Evolutionary conservation across 2,888 invertebrate species (phyloP).

Genomic region (Drosophila mercatorum): DNA sequence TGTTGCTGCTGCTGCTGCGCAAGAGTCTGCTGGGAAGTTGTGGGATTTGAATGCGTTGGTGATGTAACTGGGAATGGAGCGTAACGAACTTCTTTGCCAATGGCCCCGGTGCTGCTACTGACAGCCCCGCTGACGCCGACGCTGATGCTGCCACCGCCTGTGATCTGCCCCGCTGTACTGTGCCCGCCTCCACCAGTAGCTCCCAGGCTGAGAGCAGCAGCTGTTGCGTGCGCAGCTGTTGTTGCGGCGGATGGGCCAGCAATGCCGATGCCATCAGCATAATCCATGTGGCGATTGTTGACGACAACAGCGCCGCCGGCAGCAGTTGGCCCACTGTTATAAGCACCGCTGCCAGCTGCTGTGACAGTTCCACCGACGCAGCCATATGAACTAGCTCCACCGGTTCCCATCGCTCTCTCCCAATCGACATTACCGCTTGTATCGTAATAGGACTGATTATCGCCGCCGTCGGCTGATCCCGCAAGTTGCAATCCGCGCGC

Average conservation of each 20-base stretch:
- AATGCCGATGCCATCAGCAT: slow-evolving; percentile 82
- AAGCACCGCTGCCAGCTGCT: slow-evolving; percentile 79
- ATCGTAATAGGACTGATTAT: slow-evolving; percentile 84
- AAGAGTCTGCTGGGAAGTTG: slow-evolving; percentile 83
- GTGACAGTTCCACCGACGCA: slow-evolving; percentile 81
- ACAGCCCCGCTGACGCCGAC: slow-evolving; percentile 39
- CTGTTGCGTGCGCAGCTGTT: slow-evolving; percentile 68
- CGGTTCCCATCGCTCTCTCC: slow-evolving; percentile 84
- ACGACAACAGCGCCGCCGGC: slow-evolving; percentile 72
- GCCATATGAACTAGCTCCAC: slow-evolving; percentile 84
- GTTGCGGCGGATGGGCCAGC: slow-evolving; percentile 81
- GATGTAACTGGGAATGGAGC: slow-evolving; percentile 86
- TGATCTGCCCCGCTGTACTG: slow-evolving; percentile 24
- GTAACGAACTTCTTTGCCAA: slow-evolving; percentile 86
- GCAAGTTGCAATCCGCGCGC: slow-evolving; percentile 74
- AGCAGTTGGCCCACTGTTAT: slow-evolving; percentile 78
- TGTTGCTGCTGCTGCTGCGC: slow-evolving; percentile 51
- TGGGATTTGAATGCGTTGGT: slow-evolving; percentile 86
- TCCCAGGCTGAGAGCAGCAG: slow-evolving; percentile 68
- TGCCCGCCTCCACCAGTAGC: slow-evolving; percentile 57
- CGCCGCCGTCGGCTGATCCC: slow-evolving; percentile 78
- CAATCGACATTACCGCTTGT: slow-evolving; percentile 83
- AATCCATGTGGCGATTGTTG: slow-evolving; percentile 82
- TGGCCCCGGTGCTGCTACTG: slow-evolving; percentile 81
- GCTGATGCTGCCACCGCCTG: slow-evolving; percentile 42